Conservation (phyloP, 1,140 invertebrate species). For the Trachymyrmex cornetzi region DNA sequence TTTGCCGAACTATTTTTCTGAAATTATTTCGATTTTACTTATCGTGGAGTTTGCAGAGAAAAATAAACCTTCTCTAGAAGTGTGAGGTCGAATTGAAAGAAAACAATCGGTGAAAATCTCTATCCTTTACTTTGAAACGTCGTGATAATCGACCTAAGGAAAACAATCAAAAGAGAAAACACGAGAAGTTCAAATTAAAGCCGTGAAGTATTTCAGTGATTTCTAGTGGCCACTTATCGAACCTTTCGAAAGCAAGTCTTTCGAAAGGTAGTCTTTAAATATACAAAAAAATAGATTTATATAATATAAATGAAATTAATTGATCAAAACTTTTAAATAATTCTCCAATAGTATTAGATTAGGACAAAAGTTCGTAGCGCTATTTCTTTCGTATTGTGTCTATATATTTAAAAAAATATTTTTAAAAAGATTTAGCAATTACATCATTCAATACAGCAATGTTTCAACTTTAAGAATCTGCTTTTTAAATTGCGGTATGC, state of each 20-base stretch:
- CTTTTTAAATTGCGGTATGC: too few species aligned
- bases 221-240: background rate
- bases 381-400: too few species aligned
- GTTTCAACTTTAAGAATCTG: too few species aligned
- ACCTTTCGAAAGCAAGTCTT: background rate
- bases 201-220: conserved; percentile 27
- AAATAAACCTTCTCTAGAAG: conserved; percentile 17
- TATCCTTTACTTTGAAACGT: conserved; percentile 31
- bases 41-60: background rate
- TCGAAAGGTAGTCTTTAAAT: background rate
- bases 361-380: too few species aligned
- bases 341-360: background rate
- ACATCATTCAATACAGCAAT: too few species aligned
- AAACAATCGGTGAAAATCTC: conserved; percentile 47
- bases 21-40: conserved; percentile 50
- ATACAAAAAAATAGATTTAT: background rate
- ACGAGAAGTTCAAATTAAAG: conserved; percentile 24
- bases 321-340: background rate
- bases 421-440: too few species aligned
- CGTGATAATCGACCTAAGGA: conserved; percentile 35
- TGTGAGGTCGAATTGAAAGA: conserved; percentile 54
- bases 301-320: background rate
- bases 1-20: background rate
- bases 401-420: too few species aligned
- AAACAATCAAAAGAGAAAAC: conserved; percentile 54